Evolutionary conservation across 2,113 vertebrate species (phyloP).

Genomic region (Myrmecophaga tridactyla): DNA sequence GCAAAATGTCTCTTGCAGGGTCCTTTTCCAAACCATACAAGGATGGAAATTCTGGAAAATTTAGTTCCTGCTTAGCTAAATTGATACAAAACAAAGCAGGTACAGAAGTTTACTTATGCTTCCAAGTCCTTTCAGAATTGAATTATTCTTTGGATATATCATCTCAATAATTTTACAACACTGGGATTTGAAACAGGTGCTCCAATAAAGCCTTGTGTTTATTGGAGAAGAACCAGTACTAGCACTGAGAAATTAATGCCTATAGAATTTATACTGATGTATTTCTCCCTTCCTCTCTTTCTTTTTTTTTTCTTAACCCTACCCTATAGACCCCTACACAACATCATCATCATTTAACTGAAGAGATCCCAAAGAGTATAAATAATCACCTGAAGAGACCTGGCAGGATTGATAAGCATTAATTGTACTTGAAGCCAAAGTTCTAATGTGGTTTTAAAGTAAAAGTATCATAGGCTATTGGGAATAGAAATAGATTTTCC

Average conservation of each 20-base stretch:
- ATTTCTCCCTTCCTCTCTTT: background rate
- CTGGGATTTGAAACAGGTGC: background rate
- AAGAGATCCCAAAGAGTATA: background rate
- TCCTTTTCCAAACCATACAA: background rate
- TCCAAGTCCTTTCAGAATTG: background rate
- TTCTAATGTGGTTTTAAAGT: background rate
- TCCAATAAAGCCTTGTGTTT: background rate
- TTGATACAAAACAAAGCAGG: background rate
- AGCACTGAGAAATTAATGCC: constrained; percentile 2
- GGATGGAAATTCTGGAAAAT: background rate
- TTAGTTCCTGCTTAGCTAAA: background rate
- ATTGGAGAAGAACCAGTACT: background rate
- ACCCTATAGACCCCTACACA: background rate
- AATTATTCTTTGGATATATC: constrained; percentile 31
- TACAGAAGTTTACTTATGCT: background rate
- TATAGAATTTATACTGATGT: background rate
- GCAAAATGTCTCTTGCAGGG: background rate
- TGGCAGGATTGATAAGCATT: background rate
- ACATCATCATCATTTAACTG: constrained; percentile 22
- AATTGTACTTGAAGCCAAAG: background rate
- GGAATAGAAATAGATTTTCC: background rate
- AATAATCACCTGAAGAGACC: background rate
- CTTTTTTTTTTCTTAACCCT: background rate
- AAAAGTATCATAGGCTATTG: constrained; percentile 6
- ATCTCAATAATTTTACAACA: constrained; percentile 18